These are phyloP conservation scores for Alauda arvensis DNA, from an alignment of 2,797 vertebrate species.

Conservation along the genomic window DNA sequence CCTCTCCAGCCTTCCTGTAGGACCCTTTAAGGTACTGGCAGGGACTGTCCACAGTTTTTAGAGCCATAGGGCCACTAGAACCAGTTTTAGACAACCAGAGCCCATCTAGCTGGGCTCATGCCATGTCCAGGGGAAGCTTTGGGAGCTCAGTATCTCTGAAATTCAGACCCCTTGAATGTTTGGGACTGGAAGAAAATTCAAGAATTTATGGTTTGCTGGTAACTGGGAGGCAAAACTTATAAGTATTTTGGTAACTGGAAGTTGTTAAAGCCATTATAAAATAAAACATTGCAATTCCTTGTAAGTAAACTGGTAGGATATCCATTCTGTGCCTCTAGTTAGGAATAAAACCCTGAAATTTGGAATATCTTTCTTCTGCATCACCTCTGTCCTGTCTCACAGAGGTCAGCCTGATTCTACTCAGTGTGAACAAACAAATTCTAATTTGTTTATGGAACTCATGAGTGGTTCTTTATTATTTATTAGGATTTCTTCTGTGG, in stretches of 20 bases:
- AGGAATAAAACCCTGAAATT: neutral
- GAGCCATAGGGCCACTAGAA: neutral
- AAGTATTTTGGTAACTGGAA: neutral
- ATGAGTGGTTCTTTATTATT: neutral
- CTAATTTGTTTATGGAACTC: constrained; percentile 6
- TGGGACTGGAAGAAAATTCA: neutral
- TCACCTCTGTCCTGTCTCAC: neutral
- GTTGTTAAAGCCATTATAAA: neutral
- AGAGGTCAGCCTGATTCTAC: neutral
- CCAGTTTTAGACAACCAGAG: neutral
- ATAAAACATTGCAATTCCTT: neutral
- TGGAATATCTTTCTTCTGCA: neutral
- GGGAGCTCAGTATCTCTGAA: neutral
- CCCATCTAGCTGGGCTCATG: accelerated
- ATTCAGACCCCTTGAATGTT: neutral
- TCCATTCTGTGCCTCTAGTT: neutral
- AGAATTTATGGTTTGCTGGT: neutral
- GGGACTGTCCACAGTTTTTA: accelerated
- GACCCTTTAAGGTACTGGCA: neutral
- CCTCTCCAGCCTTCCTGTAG: neutral
- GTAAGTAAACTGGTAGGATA: neutral
- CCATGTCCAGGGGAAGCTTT: neutral
- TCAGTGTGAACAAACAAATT: neutral
- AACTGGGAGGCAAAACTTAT: neutral
- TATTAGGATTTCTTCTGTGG: neutral